phyloP scores from a whole-genome alignment of 37 sponge, comb jelly and placozoan genomes.

The Eunapius fragilis region DNA sequence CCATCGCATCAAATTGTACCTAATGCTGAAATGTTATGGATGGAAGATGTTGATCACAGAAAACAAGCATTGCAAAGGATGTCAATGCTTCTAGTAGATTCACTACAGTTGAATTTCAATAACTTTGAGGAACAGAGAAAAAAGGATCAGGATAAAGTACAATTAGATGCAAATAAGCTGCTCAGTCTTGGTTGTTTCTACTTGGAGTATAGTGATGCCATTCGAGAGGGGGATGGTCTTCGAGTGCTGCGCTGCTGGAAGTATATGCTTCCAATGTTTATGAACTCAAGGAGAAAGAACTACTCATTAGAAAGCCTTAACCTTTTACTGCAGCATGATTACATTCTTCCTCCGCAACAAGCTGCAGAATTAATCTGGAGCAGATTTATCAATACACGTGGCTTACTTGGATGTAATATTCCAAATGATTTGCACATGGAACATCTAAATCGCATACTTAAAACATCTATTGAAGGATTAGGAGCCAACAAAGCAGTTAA shows the following conservation, averaged over 20 bases:
- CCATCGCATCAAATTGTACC: background rate
- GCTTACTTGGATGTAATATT: background rate
- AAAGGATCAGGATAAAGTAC: background rate
- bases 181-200: slow-evolving; percentile 23
- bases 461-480: background rate
- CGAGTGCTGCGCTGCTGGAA: slow-evolving; percentile 7
- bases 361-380: slow-evolving; percentile 25
- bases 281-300: slow-evolving; percentile 8
- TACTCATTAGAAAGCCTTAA: slow-evolving; percentile 19
- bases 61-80: background rate
- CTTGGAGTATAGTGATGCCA: slow-evolving; percentile 13
- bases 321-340: slow-evolving; percentile 7
- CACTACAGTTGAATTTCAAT: background rate
- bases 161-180: slow-evolving; percentile 1
- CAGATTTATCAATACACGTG: slow-evolving; percentile 8
- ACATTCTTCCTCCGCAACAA: slow-evolving; percentile 1
- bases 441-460: background rate
- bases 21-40: background rate
- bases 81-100: background rate
- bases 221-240: slow-evolving; percentile 21
- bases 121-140: background rate
- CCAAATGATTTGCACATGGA: background rate
- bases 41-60: background rate
- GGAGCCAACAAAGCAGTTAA: background rate
- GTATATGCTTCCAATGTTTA: slow-evolving; percentile 20